Conservation (phyloP, 2,797 vertebrate genomes). For the Morelia viridis region DNA sequence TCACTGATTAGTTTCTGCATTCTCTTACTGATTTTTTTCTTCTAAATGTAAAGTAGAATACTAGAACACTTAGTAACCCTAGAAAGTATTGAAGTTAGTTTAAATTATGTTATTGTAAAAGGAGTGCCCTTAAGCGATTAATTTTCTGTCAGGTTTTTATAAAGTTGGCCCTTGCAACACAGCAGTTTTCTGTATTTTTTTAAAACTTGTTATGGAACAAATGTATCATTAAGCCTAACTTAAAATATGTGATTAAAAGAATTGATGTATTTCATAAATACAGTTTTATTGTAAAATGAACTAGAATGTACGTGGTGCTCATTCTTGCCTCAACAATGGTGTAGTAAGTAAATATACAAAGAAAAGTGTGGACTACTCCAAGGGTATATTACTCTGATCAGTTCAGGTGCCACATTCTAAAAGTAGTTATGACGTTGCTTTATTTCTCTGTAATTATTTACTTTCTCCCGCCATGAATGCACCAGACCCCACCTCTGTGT, state of each 20-base stretch:
- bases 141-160: conserved; percentile 40
- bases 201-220: conserved; percentile 63
- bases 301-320: neutral
- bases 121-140: conserved; percentile 23
- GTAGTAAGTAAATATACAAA: neutral
- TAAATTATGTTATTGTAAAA: conserved; percentile 49
- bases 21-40: conserved; percentile 60
- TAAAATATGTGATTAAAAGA: conserved; percentile 1
- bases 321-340: neutral
- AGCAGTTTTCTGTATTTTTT: conserved; percentile 57
- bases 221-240: conserved; percentile 34
- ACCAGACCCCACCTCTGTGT: neutral
- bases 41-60: conserved; percentile 42
- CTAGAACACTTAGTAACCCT: conserved; percentile 54
- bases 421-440: neutral
- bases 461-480: neutral
- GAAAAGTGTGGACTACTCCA: neutral
- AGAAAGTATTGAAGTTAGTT: conserved; percentile 45
- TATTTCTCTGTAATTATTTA: neutral
- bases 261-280: conserved; percentile 17
- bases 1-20: conserved; percentile 41
- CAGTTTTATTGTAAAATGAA: neutral
- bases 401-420: neutral
- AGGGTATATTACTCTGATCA: neutral
- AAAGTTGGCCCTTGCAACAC: conserved; percentile 29